A percentile compares a stretch with the other conserved stretches of the same genome.
Evolutionary conservation across 2,888 invertebrate species (phyloP).

Genomic region (Phragmatobia fuliginosa): DNA sequence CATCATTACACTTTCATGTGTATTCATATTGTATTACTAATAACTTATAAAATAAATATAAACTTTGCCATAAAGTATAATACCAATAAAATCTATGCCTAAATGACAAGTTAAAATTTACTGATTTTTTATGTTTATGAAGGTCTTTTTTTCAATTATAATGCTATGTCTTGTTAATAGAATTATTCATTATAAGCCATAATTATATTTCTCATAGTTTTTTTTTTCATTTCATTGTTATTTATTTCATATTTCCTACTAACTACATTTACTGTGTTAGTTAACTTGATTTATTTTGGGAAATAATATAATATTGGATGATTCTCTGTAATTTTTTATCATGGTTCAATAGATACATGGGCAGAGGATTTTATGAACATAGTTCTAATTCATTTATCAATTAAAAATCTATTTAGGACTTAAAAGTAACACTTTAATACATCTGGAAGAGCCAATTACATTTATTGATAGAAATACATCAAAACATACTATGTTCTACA

Average conservation of each 20-base stretch:
- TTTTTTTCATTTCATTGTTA: background rate
- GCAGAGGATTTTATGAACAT: background rate
- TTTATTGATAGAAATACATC: background rate
- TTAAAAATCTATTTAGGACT: background rate
- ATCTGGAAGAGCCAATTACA: background rate
- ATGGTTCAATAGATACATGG: background rate
- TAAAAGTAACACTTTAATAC: background rate
- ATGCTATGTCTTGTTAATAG: background rate
- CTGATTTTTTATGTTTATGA: background rate
- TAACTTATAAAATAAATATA: too few species aligned
- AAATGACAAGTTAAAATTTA: constrained; percentile 4
- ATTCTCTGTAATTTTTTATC: background rate
- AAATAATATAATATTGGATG: background rate
- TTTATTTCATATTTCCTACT: background rate
- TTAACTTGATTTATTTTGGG: background rate
- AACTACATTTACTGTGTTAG: background rate
- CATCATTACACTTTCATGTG: too few species aligned
- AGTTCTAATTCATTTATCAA: background rate
- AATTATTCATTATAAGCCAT: background rate
- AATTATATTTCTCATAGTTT: constrained; percentile 1
- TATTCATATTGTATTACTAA: background rate
- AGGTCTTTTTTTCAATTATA: constrained; percentile 4
- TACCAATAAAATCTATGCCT: background rate
- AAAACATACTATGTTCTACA: background rate
- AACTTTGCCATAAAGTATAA: background rate